These are phyloP conservation scores for Procambarus virginalis DNA, from an alignment of 1,140 invertebrate species.

Conservation along the genomic window DNA sequence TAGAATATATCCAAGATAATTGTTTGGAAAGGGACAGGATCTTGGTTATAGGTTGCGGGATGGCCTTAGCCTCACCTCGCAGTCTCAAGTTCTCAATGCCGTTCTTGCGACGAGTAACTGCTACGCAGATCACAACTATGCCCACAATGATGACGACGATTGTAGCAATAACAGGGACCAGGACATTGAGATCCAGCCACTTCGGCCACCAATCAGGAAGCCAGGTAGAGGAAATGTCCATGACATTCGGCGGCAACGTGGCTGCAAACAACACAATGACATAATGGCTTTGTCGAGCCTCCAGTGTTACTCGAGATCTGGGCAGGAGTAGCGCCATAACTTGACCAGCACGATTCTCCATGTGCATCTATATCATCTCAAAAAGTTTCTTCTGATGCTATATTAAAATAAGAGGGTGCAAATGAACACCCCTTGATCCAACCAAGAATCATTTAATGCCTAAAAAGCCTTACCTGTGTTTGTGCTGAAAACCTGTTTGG, in stretches of 20 bases:
- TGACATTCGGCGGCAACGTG: conserved; percentile 76
- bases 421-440: background rate
- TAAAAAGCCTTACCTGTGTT: conserved; percentile 67
- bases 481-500: conserved; percentile 56
- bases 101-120: conserved; percentile 65
- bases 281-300: conserved; percentile 72
- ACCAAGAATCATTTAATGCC: conserved; percentile 34
- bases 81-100: conserved; percentile 69
- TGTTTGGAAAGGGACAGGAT: background rate
- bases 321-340: conserved; percentile 10
- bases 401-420: background rate
- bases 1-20: background rate
- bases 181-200: conserved; percentile 89
- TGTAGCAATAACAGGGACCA: conserved; percentile 88
- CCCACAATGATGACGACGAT: conserved; percentile 90
- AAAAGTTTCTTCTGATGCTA: background rate
- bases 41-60: conserved; percentile 38
- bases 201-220: conserved; percentile 79
- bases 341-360: conserved; percentile 20
- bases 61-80: conserved; percentile 66
- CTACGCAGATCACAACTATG: conserved; percentile 89
- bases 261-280: conserved; percentile 77
- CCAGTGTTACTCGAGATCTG: conserved; percentile 15
- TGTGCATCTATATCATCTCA: background rate
- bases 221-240: conserved; percentile 80